Conservation (phyloP, 2,113 vertebrate species). For the Erpornis zantholeuca region DNA sequence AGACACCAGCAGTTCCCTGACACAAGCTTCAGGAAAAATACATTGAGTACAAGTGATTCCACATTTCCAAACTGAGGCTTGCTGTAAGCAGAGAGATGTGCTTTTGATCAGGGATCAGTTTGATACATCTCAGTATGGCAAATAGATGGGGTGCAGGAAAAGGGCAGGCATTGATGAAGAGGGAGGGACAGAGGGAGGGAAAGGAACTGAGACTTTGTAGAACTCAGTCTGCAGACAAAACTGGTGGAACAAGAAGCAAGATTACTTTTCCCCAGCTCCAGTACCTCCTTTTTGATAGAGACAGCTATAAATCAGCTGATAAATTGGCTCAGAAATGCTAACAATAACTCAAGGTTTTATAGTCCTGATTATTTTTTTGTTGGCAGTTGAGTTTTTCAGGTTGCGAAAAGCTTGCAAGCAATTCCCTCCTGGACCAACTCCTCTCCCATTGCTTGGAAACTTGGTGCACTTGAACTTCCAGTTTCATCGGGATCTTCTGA, state of each 20-base stretch:
- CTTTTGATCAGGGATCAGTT: background rate
- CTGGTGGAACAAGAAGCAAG: constrained; percentile 13
- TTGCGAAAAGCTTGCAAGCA: background rate
- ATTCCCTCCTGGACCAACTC: constrained; percentile 50
- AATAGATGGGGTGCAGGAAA: background rate
- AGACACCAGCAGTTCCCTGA: background rate
- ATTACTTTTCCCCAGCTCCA: background rate
- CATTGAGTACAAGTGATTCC: background rate
- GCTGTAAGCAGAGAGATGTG: background rate
- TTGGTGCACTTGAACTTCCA: constrained; percentile 36
- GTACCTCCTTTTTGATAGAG: background rate
- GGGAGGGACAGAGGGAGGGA: constrained; percentile 51
- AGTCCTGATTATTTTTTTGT: background rate
- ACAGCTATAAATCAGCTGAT: background rate
- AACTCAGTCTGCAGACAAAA: background rate
- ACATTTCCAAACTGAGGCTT: fast-evolving
- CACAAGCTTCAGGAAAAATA: background rate
- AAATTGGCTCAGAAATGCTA: constrained; percentile 25
- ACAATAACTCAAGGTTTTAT: constrained; percentile 7
- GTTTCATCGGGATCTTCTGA: constrained; percentile 45
- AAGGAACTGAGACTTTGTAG: background rate
- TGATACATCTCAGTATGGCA: background rate
- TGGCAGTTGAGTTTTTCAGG: constrained; percentile 38
- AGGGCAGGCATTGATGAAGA: background rate
- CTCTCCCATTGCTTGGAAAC: constrained; percentile 55